Evolutionary conservation across 2,888 invertebrate genomes (phyloP).

Genomic region (Pycnomerus fuliginosus): DNA sequence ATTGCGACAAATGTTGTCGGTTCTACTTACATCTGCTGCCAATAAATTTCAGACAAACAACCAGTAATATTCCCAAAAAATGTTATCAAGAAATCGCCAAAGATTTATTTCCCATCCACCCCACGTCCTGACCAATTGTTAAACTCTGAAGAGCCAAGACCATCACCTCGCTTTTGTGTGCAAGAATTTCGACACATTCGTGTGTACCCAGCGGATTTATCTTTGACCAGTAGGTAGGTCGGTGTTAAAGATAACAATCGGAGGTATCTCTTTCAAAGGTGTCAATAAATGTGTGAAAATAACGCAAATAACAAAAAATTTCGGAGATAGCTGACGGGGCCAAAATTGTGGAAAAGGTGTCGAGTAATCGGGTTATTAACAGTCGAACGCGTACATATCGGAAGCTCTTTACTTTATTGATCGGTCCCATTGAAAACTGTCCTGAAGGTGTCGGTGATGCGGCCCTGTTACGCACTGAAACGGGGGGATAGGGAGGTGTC

Average conservation of each 20-base stretch:
- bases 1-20: conserved; percentile 46
- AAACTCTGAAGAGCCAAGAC: too few species aligned
- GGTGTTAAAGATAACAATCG: conserved; percentile 28
- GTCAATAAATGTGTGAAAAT: conserved; percentile 16
- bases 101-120: too few species aligned
- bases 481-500: not conserved
- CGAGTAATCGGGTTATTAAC: conserved; percentile 48
- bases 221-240: conserved; percentile 26
- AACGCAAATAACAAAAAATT: not conserved
- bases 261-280: conserved; percentile 34
- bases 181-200: conserved; percentile 2
- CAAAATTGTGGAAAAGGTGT: conserved; percentile 37
- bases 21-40: too few species aligned
- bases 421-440: conserved; percentile 37
- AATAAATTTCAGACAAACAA: too few species aligned
- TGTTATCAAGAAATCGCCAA: too few species aligned
- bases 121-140: too few species aligned
- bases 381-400: conserved; percentile 42
- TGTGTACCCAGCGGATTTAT: conserved; percentile 7
- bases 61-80: too few species aligned
- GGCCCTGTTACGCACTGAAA: conserved; percentile 1
- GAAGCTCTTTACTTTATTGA: conserved; percentile 42
- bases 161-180: conserved; percentile 6
- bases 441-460: conserved; percentile 37
- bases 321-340: conserved; percentile 2